A percentile compares a stretch with the other conserved stretches of the same genome.
phyloP scores from a whole-genome alignment of 1,140 invertebrate genomes.

The Anagrus nilaparvatae region DNA sequence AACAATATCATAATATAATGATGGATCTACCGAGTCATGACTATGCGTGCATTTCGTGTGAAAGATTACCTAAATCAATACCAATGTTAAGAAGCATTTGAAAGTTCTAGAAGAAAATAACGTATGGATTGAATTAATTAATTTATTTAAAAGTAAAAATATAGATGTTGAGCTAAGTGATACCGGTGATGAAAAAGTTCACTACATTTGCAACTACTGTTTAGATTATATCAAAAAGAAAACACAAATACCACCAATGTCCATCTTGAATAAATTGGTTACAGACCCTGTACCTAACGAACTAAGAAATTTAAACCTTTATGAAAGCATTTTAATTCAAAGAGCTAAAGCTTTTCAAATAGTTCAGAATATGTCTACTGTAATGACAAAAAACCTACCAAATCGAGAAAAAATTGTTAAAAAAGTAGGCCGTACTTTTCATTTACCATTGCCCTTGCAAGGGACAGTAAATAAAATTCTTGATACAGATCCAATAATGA shows the following conservation, averaged over 20 bases:
- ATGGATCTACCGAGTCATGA: no score
- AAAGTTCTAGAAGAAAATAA: no score
- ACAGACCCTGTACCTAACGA: constrained; percentile 7
- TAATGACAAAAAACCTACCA: constrained; percentile 23
- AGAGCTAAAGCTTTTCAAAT: constrained; percentile 29
- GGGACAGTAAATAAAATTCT: constrained; percentile 22
- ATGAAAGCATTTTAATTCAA: constrained; percentile 25
- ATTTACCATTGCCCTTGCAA: constrained; percentile 26
- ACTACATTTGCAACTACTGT: constrained; percentile 17
- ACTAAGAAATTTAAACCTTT: constrained; percentile 18
- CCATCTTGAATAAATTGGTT: constrained; percentile 16
- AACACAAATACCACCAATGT: constrained; percentile 10
- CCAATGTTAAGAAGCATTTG: no score
- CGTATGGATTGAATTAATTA: no score
- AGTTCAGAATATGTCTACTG: constrained; percentile 21
- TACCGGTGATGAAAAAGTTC: not conserved
- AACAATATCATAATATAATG: no score
- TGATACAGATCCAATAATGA: constrained; percentile 15
- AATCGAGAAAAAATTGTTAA: constrained; percentile 20
- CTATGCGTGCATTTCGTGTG: no score
- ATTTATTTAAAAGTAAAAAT: constrained; percentile 8
- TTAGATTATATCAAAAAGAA: constrained; percentile 12
- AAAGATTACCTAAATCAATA: no score
- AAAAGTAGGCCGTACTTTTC: constrained; percentile 25
- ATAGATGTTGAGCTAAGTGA: no score